Conservation (phyloP, 2,888 invertebrate genomes). For the Drosophila kanekoi region DNA sequence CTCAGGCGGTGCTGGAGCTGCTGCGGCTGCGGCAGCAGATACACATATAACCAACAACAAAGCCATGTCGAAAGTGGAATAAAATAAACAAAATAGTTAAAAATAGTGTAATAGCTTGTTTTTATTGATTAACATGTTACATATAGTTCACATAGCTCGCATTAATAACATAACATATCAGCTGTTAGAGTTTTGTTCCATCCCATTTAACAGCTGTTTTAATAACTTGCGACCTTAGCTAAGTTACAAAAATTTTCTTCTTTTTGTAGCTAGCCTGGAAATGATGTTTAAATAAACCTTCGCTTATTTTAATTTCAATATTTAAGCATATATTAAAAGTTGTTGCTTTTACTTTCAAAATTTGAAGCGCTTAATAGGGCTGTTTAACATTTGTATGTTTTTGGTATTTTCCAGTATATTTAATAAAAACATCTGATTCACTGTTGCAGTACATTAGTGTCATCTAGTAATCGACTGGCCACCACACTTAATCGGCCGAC, state of each 20-base stretch:
- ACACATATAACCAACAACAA: conserved; percentile 7
- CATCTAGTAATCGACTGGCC: conserved; percentile 24
- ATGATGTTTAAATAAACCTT: background rate
- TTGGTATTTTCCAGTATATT: conserved; percentile 25
- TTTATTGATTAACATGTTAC: background rate
- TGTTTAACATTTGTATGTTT: background rate
- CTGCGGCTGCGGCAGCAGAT: conserved; percentile 23
- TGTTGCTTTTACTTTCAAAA: background rate
- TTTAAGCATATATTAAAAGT: background rate
- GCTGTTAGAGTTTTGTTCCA: conserved; percentile 22
- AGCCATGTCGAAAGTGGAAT: conserved; percentile 48
- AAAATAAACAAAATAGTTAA: conserved; percentile 11
- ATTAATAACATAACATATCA: conserved; percentile 18
- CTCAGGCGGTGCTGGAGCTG: conserved; percentile 45
- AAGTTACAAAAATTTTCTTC: too few relatives aligned
- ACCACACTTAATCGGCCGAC: conserved; percentile 36
- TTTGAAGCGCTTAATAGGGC: background rate
- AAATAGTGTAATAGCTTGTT: background rate
- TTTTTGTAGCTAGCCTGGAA: background rate
- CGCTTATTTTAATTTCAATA: background rate
- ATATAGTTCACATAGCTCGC: background rate
- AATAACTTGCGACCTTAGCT: too few relatives aligned
- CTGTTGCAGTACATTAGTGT: conserved; percentile 8
- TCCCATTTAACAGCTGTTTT: conserved; percentile 23
- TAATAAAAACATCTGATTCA: conserved; percentile 33